Percentiles rank a stretch among this genome's conserved stretches.
Evolutionary conservation across 2,113 vertebrate genomes (phyloP).

Genomic region (human (Homo sapiens)): DNA sequence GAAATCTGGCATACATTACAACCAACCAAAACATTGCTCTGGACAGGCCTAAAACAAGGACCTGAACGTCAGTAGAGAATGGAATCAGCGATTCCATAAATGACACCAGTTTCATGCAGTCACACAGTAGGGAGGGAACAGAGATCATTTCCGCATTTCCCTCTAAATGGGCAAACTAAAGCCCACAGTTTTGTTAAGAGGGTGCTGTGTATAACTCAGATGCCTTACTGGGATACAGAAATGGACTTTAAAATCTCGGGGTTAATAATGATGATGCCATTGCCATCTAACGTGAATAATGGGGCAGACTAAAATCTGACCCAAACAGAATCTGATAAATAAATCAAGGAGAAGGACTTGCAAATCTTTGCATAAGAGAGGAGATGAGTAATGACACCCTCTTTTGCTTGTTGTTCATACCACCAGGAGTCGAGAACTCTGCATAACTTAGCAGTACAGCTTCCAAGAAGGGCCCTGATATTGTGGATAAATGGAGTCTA

Average conservation of each 20-base stretch:
- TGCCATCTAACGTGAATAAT: neutral
- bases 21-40: neutral
- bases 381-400: neutral
- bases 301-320: neutral
- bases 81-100: accelerated
- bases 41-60: neutral
- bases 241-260: neutral
- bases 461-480: neutral
- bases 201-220: neutral
- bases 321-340: neutral
- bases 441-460: slow-evolving; percentile 41
- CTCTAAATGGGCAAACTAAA: neutral
- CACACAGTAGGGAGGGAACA: neutral
- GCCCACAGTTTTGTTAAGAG: neutral
- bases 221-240: neutral
- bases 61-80: neutral
- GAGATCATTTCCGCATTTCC: neutral
- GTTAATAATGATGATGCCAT: neutral
- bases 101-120: neutral
- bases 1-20: neutral
- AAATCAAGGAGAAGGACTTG: slow-evolving; percentile 16
- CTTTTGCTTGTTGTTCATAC: neutral
- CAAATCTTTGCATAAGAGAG: neutral
- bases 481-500: slow-evolving; percentile 50
- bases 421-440: slow-evolving; percentile 22